These are phyloP conservation scores for Myotis vivesi DNA, from an alignment of 2,797 vertebrate species.

Conservation along the genomic window DNA sequence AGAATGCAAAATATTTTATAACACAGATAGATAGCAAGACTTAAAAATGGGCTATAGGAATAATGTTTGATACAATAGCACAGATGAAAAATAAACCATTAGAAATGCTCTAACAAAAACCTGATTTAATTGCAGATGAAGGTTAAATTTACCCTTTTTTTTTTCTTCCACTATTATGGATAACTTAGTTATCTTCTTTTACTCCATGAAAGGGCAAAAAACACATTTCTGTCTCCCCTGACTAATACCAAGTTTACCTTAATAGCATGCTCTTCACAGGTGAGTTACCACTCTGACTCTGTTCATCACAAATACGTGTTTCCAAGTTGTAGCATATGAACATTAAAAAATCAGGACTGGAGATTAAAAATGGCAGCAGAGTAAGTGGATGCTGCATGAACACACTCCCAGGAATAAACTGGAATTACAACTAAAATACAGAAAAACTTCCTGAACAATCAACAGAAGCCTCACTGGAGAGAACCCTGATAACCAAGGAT, in stretches of 20 bases:
- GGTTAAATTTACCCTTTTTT: conserved; percentile 68
- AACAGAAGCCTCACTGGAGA: too few relatives aligned
- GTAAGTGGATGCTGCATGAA: too few relatives aligned
- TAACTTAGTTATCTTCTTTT: conserved; percentile 43
- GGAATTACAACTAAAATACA: too few relatives aligned
- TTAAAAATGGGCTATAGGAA: conserved; percentile 56
- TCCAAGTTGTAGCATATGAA: neutral
- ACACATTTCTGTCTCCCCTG: neutral
- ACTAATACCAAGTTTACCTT: neutral
- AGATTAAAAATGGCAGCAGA: too few relatives aligned
- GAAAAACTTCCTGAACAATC: too few relatives aligned
- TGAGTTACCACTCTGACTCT: neutral
- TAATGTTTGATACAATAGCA: conserved; percentile 41
- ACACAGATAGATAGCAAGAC: conserved; percentile 35
- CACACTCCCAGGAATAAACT: too few relatives aligned
- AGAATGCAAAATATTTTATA: conserved; percentile 72
- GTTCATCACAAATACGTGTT: neutral
- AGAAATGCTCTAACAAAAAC: conserved; percentile 65
- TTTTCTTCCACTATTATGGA: conserved; percentile 57
- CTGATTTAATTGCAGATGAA: conserved; percentile 60
- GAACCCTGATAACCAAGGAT: too few relatives aligned
- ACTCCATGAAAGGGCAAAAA: neutral
- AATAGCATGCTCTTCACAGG: neutral
- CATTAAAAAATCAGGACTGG: neutral
- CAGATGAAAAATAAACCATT: conserved; percentile 72